Conservation (phyloP, 2,797 vertebrate genomes). For the Rhabdophis nuchalis region DNA sequence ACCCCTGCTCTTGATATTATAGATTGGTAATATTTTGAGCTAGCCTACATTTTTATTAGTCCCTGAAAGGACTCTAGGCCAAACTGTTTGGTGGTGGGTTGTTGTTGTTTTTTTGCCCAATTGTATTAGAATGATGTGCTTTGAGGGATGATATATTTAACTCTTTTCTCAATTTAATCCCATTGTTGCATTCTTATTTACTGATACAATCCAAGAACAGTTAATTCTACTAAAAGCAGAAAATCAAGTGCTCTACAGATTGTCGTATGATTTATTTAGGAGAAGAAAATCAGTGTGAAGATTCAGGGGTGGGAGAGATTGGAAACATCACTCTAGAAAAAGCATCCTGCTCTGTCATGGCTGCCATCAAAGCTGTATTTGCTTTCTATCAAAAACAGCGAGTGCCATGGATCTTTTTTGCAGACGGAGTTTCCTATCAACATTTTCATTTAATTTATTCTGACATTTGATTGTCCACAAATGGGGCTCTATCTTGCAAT, state of each 20-base stretch:
- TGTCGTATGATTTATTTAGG: not conserved
- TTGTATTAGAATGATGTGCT: not conserved
- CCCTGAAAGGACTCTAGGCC: not conserved
- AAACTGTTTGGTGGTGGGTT: not conserved
- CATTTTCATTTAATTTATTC: slow-evolving; percentile 47
- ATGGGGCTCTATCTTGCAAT: slow-evolving; percentile 36
- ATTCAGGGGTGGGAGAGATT: no score
- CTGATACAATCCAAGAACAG: not conserved
- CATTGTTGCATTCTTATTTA: not conserved
- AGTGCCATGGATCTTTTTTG: not conserved
- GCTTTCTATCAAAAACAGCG: not conserved
- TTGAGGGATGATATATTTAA: not conserved
- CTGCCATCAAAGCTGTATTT: not conserved
- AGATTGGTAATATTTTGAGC: not conserved
- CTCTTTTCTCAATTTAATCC: not conserved
- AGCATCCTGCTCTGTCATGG: not conserved
- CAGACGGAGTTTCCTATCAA: slow-evolving; percentile 29
- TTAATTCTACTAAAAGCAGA: not conserved
- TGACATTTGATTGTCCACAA: slow-evolving; percentile 60
- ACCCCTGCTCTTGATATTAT: not conserved
- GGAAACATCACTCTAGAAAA: not conserved
- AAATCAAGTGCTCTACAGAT: not conserved
- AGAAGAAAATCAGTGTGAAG: not conserved
- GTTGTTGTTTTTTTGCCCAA: not conserved
- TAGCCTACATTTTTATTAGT: not conserved